Conservation (phyloP, 1,140 invertebrate genomes). For the Myzus persicae region DNA sequence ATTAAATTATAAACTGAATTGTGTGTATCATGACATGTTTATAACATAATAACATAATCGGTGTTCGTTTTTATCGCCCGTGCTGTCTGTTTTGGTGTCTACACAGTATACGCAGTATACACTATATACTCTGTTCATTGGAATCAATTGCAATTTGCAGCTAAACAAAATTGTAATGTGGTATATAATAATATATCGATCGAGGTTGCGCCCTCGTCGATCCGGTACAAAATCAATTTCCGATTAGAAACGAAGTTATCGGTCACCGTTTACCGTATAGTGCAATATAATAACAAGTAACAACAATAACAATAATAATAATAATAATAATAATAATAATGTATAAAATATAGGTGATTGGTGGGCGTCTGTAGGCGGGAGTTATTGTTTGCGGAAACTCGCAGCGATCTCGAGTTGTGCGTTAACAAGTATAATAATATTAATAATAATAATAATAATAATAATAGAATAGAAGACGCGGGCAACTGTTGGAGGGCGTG, state of each 20-base stretch:
- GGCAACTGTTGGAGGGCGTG: neutral
- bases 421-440: neutral
- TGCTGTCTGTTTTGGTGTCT: too few species aligned
- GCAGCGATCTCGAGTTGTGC: neutral
- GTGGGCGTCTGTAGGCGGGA: neutral
- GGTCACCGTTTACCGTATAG: neutral
- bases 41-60: neutral
- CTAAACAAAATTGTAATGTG: neutral
- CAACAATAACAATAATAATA: neutral
- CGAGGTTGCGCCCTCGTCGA: neutral
- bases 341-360: conserved; percentile 16
- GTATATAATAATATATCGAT: neutral
- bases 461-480: neutral
- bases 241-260: neutral
- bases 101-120: too few species aligned
- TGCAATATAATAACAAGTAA: neutral
- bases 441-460: too few species aligned
- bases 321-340: neutral
- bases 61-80: too few species aligned
- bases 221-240: neutral
- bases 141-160: neutral
- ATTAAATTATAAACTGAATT: neutral
- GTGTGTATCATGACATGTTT: neutral
- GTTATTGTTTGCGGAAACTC: conserved; percentile 1
- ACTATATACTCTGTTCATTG: neutral